Evolutionary conservation across 2,888 invertebrate genomes (phyloP).

Genomic region (Nomada ferruginata): DNA sequence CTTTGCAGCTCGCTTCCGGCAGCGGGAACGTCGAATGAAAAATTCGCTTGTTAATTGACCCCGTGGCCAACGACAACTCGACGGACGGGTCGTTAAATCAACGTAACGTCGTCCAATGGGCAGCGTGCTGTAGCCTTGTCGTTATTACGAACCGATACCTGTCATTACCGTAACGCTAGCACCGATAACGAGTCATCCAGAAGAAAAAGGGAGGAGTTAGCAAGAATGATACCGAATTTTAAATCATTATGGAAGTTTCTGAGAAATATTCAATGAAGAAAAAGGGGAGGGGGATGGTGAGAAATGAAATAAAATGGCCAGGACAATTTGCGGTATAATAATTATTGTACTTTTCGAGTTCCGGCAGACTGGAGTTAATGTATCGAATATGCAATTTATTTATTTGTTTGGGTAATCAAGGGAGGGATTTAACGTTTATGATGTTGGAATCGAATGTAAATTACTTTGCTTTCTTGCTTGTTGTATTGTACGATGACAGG

Average conservation of each 20-base stretch:
- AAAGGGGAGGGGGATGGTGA: too few relatives aligned
- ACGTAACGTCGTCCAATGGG: background rate
- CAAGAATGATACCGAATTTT: background rate
- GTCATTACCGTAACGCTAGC: constrained; percentile 10
- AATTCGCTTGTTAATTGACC: constrained; percentile 13
- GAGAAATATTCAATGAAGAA: too few relatives aligned
- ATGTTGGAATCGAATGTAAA: too few relatives aligned
- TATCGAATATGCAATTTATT: too few relatives aligned
- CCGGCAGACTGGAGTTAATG: too few relatives aligned
- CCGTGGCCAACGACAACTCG: background rate
- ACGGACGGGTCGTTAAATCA: constrained; percentile 11
- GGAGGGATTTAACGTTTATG: too few relatives aligned
- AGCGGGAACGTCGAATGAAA: background rate
- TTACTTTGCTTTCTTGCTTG: too few relatives aligned
- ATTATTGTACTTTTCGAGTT: too few relatives aligned
- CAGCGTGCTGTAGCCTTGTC: constrained; percentile 2
- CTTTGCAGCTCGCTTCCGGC: background rate
- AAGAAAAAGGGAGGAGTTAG: background rate
- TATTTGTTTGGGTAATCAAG: too few relatives aligned
- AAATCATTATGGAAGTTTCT: background rate
- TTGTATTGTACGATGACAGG: too few relatives aligned
- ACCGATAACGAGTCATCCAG: background rate
- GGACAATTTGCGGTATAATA: too few relatives aligned
- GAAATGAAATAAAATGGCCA: too few relatives aligned
- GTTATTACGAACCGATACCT: constrained; percentile 17